Conservation (phyloP, 1,140 invertebrate genomes). For the Cecropterus lyciades region DNA sequence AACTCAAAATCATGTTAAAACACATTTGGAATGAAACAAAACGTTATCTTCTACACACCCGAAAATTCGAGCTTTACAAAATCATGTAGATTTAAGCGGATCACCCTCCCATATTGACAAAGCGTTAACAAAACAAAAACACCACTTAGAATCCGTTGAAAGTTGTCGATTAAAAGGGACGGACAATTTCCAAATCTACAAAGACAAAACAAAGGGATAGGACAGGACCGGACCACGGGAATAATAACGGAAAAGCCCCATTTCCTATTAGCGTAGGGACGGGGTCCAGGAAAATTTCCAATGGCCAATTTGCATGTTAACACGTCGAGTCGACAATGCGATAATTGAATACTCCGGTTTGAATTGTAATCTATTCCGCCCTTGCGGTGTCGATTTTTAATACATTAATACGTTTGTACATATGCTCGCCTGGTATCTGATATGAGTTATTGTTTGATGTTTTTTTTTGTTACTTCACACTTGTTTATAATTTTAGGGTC, state of each 20-base stretch:
- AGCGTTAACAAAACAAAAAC: conserved; percentile 54
- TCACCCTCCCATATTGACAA: conserved; percentile 40
- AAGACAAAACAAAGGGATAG: conserved; percentile 62
- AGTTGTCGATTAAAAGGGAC: conserved; percentile 60
- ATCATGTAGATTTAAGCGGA: conserved; percentile 35
- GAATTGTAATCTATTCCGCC: conserved; percentile 54
- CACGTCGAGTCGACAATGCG: conserved; percentile 54
- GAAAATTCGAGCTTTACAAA: conserved; percentile 24
- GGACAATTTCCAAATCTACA: conserved; percentile 65
- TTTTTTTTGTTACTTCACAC: too few species aligned
- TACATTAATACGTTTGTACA: conserved; percentile 8
- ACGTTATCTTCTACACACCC: conserved; percentile 4
- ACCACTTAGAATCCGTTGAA: conserved; percentile 51
- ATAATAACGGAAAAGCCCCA: conserved; percentile 65
- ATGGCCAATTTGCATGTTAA: conserved; percentile 75
- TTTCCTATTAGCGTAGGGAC: conserved; percentile 60
- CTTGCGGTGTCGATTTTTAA: conserved; percentile 44
- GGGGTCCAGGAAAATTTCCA: conserved; percentile 61
- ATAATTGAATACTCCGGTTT: conserved; percentile 65
- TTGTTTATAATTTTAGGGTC: too few species aligned
- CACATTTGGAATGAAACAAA: conserved; percentile 19
- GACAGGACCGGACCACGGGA: conserved; percentile 42
- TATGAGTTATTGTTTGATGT: too few species aligned
- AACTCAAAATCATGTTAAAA: background rate
- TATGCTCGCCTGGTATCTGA: background rate